Base-by-base conservation (phyloP, 2,888 invertebrate genomes). In the Sphinx pinastri region DNA sequence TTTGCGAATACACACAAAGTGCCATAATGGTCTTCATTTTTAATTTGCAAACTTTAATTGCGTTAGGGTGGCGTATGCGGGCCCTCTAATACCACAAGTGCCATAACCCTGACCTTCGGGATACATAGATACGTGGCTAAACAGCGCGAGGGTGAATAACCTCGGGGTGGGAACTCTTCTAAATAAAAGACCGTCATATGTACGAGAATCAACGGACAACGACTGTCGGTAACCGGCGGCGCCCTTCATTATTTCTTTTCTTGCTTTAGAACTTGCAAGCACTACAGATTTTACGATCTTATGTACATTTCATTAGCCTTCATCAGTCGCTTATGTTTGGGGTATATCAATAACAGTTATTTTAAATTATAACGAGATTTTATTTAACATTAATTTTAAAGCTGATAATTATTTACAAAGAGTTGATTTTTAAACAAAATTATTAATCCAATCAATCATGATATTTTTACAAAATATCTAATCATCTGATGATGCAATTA, bases 51-150 rank as follows among this genome's bases (percentile, higher is more conserved):
- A 16, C 19, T 19, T 19, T 13, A 47, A 63, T 47, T 49, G 5
- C 19, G 19, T 49, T 63, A 7, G 6, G 13, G 25, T 58, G 16
- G n/a, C 51, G 16, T 60, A 70, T 54, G n/a, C 45, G 25, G 52
- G 38, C 16, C 19, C 47, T 14, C 51, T 54, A 47, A 14, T 67
- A 51, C 12, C 45, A 60, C 52, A 68, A 76, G 71, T 76, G 75
- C 72, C 71, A 84, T 89, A 92, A 91, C 92, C 92, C 88, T 93
- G 93, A 93, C 93, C 93, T 93, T 91, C 83, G 85, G 79, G 79
- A 80, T 81, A 82, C 38, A 19, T 55, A 81, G 84, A 81, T 84
- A 81, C 82, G 81, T 81, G 80, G 75, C 78, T 77, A 81, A 80
- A 79, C 75, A 79, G 79, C 76, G 78, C 82, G 82, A 79, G 89